A percentile compares a stretch with the other conserved stretches of the same genome.
Conservation (phyloP, 2,888 invertebrate genomes). For the Drosophila nigritarsus region DNA sequence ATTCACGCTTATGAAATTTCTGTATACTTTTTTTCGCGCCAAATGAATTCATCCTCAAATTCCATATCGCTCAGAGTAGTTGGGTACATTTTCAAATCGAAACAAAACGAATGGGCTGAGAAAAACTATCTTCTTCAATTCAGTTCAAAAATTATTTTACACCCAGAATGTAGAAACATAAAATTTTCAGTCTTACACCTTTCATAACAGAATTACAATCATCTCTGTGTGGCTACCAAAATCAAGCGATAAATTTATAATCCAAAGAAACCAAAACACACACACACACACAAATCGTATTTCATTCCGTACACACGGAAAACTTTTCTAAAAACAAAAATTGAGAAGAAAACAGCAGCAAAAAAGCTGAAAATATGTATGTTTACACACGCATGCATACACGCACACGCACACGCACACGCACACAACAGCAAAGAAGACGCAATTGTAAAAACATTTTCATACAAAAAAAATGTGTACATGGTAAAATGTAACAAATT, state of each 20-base stretch:
- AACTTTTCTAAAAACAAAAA: slow-evolving; percentile 32
- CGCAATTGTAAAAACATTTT: neutral
- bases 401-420: neutral
- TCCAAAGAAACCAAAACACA: slow-evolving; percentile 35
- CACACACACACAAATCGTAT: slow-evolving; percentile 8
- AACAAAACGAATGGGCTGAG: neutral
- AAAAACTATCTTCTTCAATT: neutral
- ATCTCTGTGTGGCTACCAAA: neutral
- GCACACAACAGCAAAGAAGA: neutral
- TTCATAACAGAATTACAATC: neutral
- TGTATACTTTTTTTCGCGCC: slow-evolving; percentile 41
- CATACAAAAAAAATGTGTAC: neutral
- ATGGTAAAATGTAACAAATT: neutral
- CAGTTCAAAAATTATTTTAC: neutral
- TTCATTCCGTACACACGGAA: slow-evolving; percentile 10
- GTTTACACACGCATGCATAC: neutral
- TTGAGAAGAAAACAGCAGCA: slow-evolving; percentile 3
- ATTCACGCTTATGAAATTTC: slow-evolving; percentile 34
- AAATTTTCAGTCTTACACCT: neutral
- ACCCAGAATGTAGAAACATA: neutral
- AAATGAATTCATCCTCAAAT: slow-evolving; percentile 46
- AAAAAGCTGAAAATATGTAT: slow-evolving; percentile 3
- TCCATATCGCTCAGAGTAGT: neutral
- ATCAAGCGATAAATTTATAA: slow-evolving; percentile 42
- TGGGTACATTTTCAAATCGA: neutral